Conservation (phyloP, 2,113 vertebrate species). For the Monopterus albus region DNA sequence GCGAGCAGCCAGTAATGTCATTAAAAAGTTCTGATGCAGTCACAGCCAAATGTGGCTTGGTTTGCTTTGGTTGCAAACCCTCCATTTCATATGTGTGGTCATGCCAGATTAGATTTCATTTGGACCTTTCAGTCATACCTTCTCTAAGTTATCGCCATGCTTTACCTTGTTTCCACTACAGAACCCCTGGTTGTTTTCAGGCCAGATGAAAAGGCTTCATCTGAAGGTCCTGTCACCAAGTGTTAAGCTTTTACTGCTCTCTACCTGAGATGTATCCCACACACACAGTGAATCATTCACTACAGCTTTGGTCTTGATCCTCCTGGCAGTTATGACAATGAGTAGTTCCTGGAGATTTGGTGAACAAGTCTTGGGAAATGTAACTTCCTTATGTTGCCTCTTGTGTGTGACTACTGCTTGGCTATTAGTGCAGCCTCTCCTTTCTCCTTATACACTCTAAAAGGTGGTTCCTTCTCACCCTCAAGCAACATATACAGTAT, state of each 20-base stretch:
- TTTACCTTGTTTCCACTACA: neutral
- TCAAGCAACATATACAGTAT: constrained; percentile 46
- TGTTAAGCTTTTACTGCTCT: constrained; percentile 1
- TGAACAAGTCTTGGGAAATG: constrained; percentile 5
- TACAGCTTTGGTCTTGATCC: constrained; percentile 13
- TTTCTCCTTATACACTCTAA: constrained; percentile 1
- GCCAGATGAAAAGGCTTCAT: constrained; percentile 31
- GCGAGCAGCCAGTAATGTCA: neutral
- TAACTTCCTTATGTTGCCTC: neutral
- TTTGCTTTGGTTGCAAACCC: too few relatives aligned
- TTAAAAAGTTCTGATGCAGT: too few relatives aligned
- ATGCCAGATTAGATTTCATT: neutral
- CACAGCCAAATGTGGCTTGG: too few relatives aligned
- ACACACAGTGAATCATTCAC: constrained; percentile 1
- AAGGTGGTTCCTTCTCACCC: constrained; percentile 16
- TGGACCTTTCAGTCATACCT: too few relatives aligned
- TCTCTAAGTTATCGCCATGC: neutral
- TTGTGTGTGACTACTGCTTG: neutral
- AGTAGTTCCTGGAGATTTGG: constrained; percentile 23
- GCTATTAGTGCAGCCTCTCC: neutral
- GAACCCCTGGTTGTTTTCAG: neutral
- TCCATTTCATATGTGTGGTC: neutral
- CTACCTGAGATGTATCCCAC: neutral
- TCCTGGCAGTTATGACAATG: constrained; percentile 33
- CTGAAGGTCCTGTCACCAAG: constrained; percentile 5